These are phyloP conservation scores for Dendrocincla tyrannina DNA, from an alignment of 2,797 vertebrate genomes.

Conservation along the genomic window DNA sequence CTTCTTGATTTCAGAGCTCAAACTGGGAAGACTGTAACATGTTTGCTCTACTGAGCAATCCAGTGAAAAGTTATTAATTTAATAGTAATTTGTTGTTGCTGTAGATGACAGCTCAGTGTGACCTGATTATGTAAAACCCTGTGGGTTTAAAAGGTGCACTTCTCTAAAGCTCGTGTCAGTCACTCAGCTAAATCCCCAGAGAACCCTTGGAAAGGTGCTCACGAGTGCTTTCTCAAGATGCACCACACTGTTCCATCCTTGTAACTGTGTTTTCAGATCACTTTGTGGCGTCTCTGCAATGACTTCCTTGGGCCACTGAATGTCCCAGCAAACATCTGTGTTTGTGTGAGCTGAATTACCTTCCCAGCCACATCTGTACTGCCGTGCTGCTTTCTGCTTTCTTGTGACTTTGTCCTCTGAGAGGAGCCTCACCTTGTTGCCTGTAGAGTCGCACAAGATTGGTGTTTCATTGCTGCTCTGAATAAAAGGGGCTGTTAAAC, in stretches of 20 bases:
- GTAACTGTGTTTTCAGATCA: not conserved
- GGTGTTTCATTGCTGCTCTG: not conserved
- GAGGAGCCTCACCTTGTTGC: not conserved
- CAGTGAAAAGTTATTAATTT: not conserved
- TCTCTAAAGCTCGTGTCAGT: not conserved
- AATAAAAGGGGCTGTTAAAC: not conserved
- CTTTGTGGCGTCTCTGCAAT: not conserved
- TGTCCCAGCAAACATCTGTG: not conserved
- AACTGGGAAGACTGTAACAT: not conserved
- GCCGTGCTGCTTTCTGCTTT: not conserved
- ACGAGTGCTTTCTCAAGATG: not conserved
- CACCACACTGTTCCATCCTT: not conserved
- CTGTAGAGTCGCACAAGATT: not conserved
- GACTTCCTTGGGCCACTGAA: not conserved
- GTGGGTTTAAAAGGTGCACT: not conserved
- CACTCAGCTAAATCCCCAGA: not conserved
- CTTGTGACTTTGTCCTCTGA: not conserved
- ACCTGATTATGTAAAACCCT: not conserved
- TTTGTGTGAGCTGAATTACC: not conserved
- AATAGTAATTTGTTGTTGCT: not conserved
- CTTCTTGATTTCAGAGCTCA: not conserved
- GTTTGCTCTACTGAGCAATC: not conserved
- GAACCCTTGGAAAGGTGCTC: not conserved
- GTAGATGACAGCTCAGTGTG: not conserved
- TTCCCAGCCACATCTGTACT: not conserved